phyloP scores from a whole-genome alignment of 2,113 vertebrate species.

The Steatornis caripensis region DNA sequence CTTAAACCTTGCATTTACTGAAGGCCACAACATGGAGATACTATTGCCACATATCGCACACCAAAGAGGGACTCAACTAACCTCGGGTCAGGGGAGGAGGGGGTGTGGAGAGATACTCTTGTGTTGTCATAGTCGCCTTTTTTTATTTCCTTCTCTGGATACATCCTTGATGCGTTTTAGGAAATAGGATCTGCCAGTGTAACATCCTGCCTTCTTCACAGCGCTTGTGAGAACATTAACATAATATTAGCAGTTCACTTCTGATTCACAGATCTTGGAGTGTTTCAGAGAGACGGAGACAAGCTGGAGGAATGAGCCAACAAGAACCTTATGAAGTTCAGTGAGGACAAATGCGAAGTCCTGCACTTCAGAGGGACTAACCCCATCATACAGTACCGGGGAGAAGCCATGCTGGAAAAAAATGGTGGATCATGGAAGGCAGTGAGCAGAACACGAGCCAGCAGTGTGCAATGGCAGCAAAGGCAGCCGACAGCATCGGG shows the following conservation, averaged over 20 bases:
- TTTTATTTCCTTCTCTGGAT: neutral
- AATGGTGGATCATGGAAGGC: rapidly evolving
- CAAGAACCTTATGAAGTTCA: neutral
- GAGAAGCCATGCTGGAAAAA: neutral
- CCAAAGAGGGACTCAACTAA: neutral
- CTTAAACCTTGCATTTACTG: slow-evolving; percentile 8
- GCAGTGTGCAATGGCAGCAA: neutral
- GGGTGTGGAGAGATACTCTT: neutral
- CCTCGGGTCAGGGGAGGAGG: neutral
- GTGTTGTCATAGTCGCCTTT: rapidly evolving
- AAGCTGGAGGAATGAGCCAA: neutral
- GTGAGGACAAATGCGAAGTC: neutral
- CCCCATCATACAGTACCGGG: rapidly evolving
- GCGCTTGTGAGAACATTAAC: neutral
- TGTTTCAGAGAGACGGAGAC: neutral
- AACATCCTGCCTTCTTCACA: neutral
- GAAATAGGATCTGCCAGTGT: neutral
- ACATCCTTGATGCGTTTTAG: neutral
- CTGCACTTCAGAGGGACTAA: neutral
- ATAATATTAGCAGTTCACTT: neutral
- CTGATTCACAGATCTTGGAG: neutral
- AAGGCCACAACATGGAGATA: neutral
- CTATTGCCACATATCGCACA: neutral
- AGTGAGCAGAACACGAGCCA: neutral
- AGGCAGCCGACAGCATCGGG: neutral